These are phyloP conservation scores for Agrenia bidenticulata DNA, from an alignment of 2,888 invertebrate species.

Conservation along the genomic window DNA sequence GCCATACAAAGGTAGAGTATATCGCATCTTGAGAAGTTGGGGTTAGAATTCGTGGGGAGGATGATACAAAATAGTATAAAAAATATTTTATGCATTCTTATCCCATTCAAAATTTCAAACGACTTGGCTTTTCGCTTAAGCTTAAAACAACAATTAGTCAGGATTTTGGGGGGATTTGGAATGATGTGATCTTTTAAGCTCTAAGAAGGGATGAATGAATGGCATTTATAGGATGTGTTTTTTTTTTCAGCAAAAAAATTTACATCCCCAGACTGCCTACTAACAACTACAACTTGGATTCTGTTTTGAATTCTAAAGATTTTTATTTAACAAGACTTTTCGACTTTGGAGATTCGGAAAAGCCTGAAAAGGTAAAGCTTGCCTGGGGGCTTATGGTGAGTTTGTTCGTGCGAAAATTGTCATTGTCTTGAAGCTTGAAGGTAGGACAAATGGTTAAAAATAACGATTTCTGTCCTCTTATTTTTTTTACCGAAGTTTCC, in stretches of 20 bases:
- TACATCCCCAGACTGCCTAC: not conserved
- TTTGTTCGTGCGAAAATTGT: constrained; percentile 5
- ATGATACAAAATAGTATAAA: too few relatives aligned
- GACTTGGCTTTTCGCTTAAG: too few relatives aligned
- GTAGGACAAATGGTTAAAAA: too few relatives aligned
- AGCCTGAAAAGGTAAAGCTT: not conserved
- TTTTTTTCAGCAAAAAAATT: not conserved
- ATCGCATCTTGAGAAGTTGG: too few relatives aligned
- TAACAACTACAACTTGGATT: not conserved
- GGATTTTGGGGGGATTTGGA: not conserved
- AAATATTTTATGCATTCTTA: too few relatives aligned
- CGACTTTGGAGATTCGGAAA: not conserved
- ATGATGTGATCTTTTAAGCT: not conserved
- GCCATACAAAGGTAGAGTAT: too few relatives aligned
- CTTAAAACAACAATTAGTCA: not conserved
- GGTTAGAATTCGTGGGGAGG: too few relatives aligned
- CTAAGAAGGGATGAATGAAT: constrained; percentile 1
- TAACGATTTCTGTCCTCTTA: too few relatives aligned
- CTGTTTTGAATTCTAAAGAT: not conserved
- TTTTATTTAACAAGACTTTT: too few relatives aligned
- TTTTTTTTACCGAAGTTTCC: too few relatives aligned
- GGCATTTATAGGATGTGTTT: constrained; percentile 6
- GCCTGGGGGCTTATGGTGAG: not conserved
- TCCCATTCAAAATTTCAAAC: too few relatives aligned
- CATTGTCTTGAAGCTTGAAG: not conserved